Evolutionary conservation across 2,888 invertebrate genomes (phyloP), one percentile per base, ranked within the genome.

Genomic region (Mythimna pallens): DNA sequence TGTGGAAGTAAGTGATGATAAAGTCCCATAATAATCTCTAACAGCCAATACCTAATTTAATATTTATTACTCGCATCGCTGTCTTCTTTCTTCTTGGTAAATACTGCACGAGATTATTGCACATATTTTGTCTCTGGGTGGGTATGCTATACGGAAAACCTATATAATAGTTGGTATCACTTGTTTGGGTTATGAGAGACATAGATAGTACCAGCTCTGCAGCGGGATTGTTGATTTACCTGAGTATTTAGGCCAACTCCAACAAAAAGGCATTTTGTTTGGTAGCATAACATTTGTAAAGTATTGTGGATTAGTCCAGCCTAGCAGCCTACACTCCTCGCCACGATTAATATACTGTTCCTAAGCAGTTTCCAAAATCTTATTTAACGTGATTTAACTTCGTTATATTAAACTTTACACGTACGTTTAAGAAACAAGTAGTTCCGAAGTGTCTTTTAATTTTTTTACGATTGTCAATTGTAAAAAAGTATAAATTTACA

Each of bases 291-390:
- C 6, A 8, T 22, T 54, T 43, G 20, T 54, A n/a, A 25, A 50
- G 2, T 30, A 30, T 59, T 10, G 8, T 50, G 14, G 0, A 14
- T 20, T 17, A 30, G 2, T 17, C 12, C n/a, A n/a, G 17, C 36
- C 57, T 30, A 73, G 8, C 8, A n/a, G 0, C 47, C 25, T 57
- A 57, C n/a, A 40, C 47, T 47, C 1, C 10, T 12, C 6, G 8
- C 3, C 25, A 36, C 30, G 14, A 36, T 14, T 5, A 2, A n/a
- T 30, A 43, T 9, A 55, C 6, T 55, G n/a, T 43, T 47, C 36
- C n/a, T 20, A 54, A 75, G 17, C 20, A 66, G n/a, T 47, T 54
- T 43, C 25, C 8, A 47, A 62, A 75, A n/a, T 12, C 36, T 0
- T 57, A 50, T 25, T 14, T 17, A n/a, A 12, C 10, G 9, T 43